Base-by-base conservation (phyloP, 2,797 vertebrate genomes). In the Anolis apletophallus region DNA sequence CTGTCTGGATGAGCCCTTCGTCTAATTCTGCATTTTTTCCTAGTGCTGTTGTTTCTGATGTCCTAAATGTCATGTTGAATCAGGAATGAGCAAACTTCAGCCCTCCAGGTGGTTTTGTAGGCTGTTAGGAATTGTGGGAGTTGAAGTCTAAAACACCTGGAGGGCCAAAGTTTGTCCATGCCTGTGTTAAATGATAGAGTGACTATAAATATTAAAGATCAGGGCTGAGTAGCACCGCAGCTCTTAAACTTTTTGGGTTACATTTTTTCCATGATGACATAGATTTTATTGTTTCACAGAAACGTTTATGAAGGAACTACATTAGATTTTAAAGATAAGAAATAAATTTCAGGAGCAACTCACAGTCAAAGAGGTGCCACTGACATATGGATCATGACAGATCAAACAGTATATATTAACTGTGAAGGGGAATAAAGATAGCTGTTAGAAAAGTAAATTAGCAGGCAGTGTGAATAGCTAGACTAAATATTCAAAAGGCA, bases 371-470 rank as follows among this genome's bases (percentile, higher is more conserved):
- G 26, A 55, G 88, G 76, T 89, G 21, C 90, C 59, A 64, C 69
- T 74, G 81, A 0, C 87, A 83, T 83, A 89, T 93, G 87, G 83
- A 54, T 78, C 87, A 85, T 10, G 34, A 86, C 64, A 85, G 84
- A 85, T 85, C 88, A 89, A 92, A 87, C 57, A 54, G 36, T 61
- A 85, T 2, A 13, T 88, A 34, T 0, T 50, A 57, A 55, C 52
- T 87, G 55, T 84, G 46, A 83, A 79, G 74, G 14, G 19, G 23
- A 29, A 80, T n/a, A 12, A 21, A 84, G 69, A 64, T 23, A 87
- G 32, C 34, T 88, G 3, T 34, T 32, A 46, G 80, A 54, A 0
- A 0, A 1, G 34, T 64, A 69, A 74, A 29, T 87, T 86, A 90
- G 69, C 23, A 64, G 10, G 21, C 46, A 21, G 26, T 61, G 26